These are phyloP conservation scores for Euproctis similis DNA, from an alignment of 2,888 invertebrate genomes.

Conservation along the genomic window DNA sequence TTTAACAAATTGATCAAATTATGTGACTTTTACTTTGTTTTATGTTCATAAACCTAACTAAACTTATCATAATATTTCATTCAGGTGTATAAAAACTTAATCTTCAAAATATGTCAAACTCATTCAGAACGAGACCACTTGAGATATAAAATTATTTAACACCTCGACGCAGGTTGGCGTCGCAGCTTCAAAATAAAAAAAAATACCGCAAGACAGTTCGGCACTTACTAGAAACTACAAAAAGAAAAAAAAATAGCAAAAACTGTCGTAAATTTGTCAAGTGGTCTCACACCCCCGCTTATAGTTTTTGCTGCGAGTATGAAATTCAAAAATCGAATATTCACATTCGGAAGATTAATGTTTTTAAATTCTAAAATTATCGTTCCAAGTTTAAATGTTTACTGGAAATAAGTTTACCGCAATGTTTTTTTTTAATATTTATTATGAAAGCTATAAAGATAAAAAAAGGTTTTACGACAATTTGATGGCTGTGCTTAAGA, in stretches of 20 bases:
- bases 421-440: too few species aligned
- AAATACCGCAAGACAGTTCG: slow-evolving; percentile 29
- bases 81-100: too few species aligned
- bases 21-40: too few species aligned
- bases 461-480: too few species aligned
- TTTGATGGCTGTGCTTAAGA: too few species aligned
- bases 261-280: slow-evolving; percentile 57
- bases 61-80: slow-evolving; percentile 1
- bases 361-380: neutral
- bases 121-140: slow-evolving; percentile 12
- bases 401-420: neutral
- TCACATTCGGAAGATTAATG: slow-evolving; percentile 9
- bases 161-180: slow-evolving; percentile 40
- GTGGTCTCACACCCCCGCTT: slow-evolving; percentile 29
- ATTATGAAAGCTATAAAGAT: too few species aligned
- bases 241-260: slow-evolving; percentile 35
- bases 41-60: neutral
- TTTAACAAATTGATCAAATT: too few species aligned
- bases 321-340: slow-evolving; percentile 7
- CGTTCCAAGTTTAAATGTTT: neutral
- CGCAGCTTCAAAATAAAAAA: slow-evolving; percentile 37
- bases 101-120: slow-evolving; percentile 15
- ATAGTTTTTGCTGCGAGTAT: slow-evolving; percentile 26
- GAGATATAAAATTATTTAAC: slow-evolving; percentile 43
- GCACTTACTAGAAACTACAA: slow-evolving; percentile 40